Base-by-base conservation (phyloP, 2,797 vertebrate genomes). In the Gouania willdenowi region DNA sequence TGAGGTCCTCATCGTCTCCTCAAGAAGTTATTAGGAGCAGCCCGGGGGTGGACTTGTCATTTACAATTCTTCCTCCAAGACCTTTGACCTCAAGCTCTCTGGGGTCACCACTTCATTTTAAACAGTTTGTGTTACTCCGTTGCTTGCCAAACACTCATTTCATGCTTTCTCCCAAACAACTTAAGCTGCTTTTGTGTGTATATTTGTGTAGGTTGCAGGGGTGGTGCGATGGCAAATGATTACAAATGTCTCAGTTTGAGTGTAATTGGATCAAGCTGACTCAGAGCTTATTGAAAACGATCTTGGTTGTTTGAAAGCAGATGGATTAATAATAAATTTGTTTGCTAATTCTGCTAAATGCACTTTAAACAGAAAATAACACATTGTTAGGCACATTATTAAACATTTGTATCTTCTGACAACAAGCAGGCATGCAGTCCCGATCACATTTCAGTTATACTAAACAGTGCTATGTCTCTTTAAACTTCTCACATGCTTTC, bases 201-300 rank as follows among this genome's bases (percentile, higher is more conserved):
- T 59, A 40, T 79, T 42, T 59, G 66, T 61, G 71, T 75, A 54
- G 72, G 69, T 60, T 81, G 63, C 60, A 74, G 59, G 60, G 60
- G 57, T 66, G 66, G 68, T 69, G 74, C 66, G 82, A 84, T 81
- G 72, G 81, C 71, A 60, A 77, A 74, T 81, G 75, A 87, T 89
- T 84, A 85, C 72, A 80, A 83, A 82, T 73, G 83, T 80, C 76
- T 84, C 60, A 32, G 71, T 87, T 86, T 71, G 81, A 71, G 58
- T 49, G 30, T 87, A 89, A 89, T 85, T 84, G 84, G 85, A 86
- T 87, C 79, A 89, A 66, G 71, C 71, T 84, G 84, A 87, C 77
- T 86, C 79, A 77, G 51, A 75, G 83, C 72, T 78, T 82, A 75
- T 76, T 76, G 72, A 85, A 85, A 85, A 84, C 82, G 83, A 85